A percentile compares a stretch with the other conserved stretches of the same genome.
Evolutionary conservation across 2,888 invertebrate genomes (phyloP).

Genomic region (Apoda limacodes): DNA sequence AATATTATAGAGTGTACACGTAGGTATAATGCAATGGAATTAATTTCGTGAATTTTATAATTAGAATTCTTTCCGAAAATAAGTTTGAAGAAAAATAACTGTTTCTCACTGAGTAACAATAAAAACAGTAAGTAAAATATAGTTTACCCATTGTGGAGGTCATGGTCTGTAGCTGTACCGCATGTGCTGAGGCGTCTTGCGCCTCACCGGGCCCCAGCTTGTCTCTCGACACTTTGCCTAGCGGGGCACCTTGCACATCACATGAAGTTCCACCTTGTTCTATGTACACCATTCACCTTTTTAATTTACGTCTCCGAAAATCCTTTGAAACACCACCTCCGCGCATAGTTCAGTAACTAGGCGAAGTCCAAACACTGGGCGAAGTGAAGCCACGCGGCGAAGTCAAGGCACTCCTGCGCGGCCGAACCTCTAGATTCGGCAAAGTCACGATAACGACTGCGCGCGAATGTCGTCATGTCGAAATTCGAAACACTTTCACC

Average conservation of each 20-base stretch:
- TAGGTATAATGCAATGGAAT: too few species aligned
- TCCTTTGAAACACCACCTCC: conserved; percentile 50
- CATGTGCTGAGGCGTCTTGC: conserved; percentile 52
- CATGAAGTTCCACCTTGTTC: conserved; percentile 46
- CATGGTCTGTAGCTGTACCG: conserved; percentile 60
- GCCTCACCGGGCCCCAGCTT: conserved; percentile 60
- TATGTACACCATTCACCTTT: conserved; percentile 52
- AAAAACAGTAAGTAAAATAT: too few species aligned
- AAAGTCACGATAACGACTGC: conserved; percentile 70
- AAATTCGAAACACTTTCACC: conserved; percentile 71
- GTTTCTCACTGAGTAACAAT: neutral
- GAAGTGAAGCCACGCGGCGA: conserved; percentile 30
- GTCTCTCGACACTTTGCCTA: conserved; percentile 57
- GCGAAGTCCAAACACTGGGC: conserved; percentile 44
- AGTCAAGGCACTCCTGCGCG: conserved; percentile 39
- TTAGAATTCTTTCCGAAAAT: neutral
- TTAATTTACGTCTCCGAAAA: conserved; percentile 56
- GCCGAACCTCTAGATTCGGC: conserved; percentile 66
- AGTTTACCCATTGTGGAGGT: conserved; percentile 68
- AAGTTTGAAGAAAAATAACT: neutral
- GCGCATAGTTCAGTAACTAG: conserved; percentile 56
- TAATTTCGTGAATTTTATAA: too few species aligned
- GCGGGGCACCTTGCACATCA: conserved; percentile 49
- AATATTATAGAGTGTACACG: too few species aligned
- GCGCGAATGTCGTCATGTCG: conserved; percentile 70